These are phyloP conservation scores for Drosophila kokeensis DNA, from an alignment of 2,888 invertebrate genomes.

Conservation along the genomic window DNA sequence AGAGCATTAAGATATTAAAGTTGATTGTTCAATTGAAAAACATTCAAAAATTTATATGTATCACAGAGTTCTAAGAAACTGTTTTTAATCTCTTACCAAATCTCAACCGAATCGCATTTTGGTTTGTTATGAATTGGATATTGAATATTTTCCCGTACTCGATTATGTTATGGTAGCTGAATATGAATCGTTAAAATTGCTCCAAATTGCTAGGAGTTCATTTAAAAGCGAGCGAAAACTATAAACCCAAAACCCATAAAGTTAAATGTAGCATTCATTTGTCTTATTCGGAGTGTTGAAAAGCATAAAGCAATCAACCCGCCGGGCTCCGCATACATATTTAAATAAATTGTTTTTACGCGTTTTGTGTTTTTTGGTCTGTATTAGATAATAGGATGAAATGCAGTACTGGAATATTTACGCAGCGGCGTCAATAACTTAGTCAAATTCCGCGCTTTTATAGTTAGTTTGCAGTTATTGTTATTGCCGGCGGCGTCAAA, in stretches of 20 bases:
- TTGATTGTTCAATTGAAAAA: background rate
- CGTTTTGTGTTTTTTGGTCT: conserved; percentile 11
- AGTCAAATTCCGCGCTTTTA: conserved; percentile 34
- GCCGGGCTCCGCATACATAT: background rate
- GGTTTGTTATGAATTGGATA: background rate
- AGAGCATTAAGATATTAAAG: background rate
- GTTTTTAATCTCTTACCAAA: background rate
- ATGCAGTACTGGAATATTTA: conserved; percentile 63
- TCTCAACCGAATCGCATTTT: accelerated
- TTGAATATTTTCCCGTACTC: background rate
- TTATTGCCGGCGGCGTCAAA: conserved; percentile 21
- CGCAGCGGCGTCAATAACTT: conserved; percentile 55
- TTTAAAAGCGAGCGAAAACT: background rate
- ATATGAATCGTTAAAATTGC: background rate
- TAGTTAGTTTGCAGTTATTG: conserved; percentile 29
- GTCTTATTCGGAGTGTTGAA: background rate
- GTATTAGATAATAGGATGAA: conserved; percentile 59
- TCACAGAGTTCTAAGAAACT: background rate
- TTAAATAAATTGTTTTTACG: conserved; percentile 20
- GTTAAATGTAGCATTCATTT: background rate
- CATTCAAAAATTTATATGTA: background rate
- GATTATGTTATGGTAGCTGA: background rate
- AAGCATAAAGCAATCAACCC: conserved; percentile 5
- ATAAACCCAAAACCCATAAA: background rate
- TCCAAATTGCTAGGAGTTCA: background rate